These are phyloP conservation scores for Parasteatoda lunata DNA, from an alignment of 2,888 invertebrate species.

Conservation along the genomic window DNA sequence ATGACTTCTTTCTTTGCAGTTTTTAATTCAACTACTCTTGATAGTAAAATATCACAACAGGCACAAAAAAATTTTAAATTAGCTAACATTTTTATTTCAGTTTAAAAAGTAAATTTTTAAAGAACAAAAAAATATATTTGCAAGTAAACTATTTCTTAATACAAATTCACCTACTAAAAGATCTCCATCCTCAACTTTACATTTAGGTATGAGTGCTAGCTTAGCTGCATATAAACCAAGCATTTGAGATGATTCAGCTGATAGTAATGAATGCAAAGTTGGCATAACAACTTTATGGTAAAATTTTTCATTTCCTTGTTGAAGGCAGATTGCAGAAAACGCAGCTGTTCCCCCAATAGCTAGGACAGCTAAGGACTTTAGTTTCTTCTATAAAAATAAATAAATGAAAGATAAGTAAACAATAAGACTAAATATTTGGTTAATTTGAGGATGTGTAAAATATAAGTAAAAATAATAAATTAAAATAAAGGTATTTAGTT, in stretches of 20 bases:
- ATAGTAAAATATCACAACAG: not conserved
- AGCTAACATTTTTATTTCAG: not conserved
- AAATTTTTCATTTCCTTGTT: slow-evolving; percentile 85
- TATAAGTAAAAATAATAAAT: too few relatives aligned
- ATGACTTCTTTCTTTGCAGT: too few relatives aligned
- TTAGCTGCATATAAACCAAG: slow-evolving; percentile 85
- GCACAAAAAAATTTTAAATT: not conserved
- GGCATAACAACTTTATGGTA: slow-evolving; percentile 85
- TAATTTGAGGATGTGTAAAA: too few relatives aligned
- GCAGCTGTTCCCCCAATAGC: slow-evolving; percentile 80
- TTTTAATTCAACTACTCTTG: not conserved
- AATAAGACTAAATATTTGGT: too few relatives aligned
- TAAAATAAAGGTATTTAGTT: too few relatives aligned
- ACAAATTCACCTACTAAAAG: slow-evolving; percentile 79
- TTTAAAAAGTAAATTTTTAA: not conserved
- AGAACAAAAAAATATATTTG: too few relatives aligned
- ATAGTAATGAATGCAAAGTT: slow-evolving; percentile 79
- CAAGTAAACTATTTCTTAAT: not conserved
- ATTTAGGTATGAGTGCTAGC: slow-evolving; percentile 82
- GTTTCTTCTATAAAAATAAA: slow-evolving; percentile 78
- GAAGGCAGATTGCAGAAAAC: slow-evolving; percentile 82
- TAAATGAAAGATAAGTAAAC: too few relatives aligned
- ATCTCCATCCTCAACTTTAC: slow-evolving; percentile 79
- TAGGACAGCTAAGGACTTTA: slow-evolving; percentile 81
- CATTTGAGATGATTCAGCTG: slow-evolving; percentile 89